Evolutionary conservation across 2,888 invertebrate genomes (phyloP).

Genomic region (Sminthurides aquaticus): DNA sequence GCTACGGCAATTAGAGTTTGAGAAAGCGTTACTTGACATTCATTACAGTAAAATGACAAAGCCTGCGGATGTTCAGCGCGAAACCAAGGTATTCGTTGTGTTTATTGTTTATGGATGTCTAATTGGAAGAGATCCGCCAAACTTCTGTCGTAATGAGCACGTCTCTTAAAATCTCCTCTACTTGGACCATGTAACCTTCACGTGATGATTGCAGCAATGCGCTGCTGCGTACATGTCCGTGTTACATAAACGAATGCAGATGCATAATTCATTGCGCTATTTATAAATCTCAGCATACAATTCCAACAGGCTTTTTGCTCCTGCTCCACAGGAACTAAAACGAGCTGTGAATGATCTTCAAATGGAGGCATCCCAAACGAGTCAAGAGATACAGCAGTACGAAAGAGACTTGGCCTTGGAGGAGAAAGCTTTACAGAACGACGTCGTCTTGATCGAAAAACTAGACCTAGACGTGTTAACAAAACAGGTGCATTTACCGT

Average conservation of each 20-base stretch:
- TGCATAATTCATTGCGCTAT: too few relatives aligned
- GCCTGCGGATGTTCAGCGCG: constrained; percentile 34
- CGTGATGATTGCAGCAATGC: neutral
- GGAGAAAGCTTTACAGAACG: constrained; percentile 30
- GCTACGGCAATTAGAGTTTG: constrained; percentile 39
- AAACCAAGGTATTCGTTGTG: constrained; percentile 30
- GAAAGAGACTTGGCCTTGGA: constrained; percentile 30
- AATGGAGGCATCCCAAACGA: constrained; percentile 32
- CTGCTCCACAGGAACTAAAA: constrained; percentile 24
- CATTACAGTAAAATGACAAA: constrained; percentile 39
- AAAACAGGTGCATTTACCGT: constrained; percentile 31
- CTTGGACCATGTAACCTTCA: neutral
- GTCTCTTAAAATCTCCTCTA: neutral
- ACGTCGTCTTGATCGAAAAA: constrained; percentile 32
- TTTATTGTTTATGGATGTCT: neutral
- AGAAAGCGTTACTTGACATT: constrained; percentile 33
- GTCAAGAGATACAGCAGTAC: constrained; percentile 37
- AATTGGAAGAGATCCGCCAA: too few relatives aligned
- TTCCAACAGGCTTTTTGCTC: neutral
- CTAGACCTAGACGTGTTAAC: constrained; percentile 37
- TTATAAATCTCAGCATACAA: too few relatives aligned
- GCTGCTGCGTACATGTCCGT: neutral
- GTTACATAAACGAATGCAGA: too few relatives aligned
- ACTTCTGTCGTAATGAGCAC: too few relatives aligned
- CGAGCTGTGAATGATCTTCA: constrained; percentile 34